A percentile compares a stretch with the other conserved stretches of the same genome.
phyloP scores from a whole-genome alignment of 2,113 vertebrate genomes.

The Piliocolobus tephrosceles region DNA sequence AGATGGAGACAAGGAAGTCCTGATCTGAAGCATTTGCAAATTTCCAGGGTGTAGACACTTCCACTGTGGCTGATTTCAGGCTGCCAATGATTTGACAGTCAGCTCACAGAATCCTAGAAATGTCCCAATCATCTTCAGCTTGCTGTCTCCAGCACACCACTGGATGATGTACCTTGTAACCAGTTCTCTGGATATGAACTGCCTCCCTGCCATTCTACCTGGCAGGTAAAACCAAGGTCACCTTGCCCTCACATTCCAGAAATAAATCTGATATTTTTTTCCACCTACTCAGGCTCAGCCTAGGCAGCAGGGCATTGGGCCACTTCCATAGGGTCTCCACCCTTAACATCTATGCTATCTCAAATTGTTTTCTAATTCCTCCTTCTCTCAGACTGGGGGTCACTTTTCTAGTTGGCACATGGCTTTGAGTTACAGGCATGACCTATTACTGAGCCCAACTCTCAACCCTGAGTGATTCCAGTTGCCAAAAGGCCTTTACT shows the following conservation, averaged over 20 bases:
- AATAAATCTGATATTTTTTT: not conserved
- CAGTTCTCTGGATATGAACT: not conserved
- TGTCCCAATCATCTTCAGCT: too few species aligned
- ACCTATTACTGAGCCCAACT: not conserved
- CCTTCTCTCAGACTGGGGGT: not conserved
- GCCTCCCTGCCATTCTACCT: not conserved
- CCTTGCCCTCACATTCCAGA: not conserved
- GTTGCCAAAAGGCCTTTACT: not conserved
- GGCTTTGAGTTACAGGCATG: not conserved
- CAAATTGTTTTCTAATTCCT: not conserved
- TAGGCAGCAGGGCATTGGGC: not conserved
- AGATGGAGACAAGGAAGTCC: not conserved
- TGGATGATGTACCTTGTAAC: not conserved
- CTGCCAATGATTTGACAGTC: not conserved
- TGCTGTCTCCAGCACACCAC: not conserved
- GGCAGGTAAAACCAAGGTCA: not conserved
- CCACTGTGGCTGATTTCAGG: not conserved
- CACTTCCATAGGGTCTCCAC: not conserved
- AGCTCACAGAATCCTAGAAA: not conserved
- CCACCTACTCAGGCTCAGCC: not conserved
- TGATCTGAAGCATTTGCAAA: not conserved
- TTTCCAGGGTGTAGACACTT: not conserved
- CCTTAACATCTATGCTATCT: fast-evolving
- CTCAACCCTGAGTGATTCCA: not conserved
- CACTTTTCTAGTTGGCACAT: not conserved